Percentiles rank a stretch among this genome's conserved stretches.
Evolutionary conservation across 2,797 vertebrate species (phyloP).

Genomic region (Parambassis ranga): DNA sequence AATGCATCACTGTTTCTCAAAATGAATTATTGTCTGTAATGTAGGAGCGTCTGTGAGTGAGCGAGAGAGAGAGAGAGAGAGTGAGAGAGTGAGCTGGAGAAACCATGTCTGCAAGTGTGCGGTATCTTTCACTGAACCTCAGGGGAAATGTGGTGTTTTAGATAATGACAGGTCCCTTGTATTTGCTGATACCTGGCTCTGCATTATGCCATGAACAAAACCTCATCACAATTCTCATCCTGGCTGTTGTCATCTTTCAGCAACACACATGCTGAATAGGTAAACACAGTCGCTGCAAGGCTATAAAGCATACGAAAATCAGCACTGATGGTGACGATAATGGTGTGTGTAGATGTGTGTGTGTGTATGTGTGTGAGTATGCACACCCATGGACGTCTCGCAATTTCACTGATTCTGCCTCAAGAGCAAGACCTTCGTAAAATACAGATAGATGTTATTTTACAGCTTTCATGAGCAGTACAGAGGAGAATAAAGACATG

Average conservation of each 20-base stretch:
- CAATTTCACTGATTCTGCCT: conserved; percentile 36
- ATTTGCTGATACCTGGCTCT: conserved; percentile 69
- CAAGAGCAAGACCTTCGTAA: conserved; percentile 19
- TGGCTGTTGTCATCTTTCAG: conserved; percentile 63
- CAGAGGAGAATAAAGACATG: conserved; percentile 3
- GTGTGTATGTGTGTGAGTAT: background rate
- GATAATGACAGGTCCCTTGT: conserved; percentile 71
- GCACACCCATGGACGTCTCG: background rate
- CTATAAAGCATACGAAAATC: conserved; percentile 52
- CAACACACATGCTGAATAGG: conserved; percentile 49
- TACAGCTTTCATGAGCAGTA: background rate
- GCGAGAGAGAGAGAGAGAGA: background rate
- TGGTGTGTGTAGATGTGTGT: background rate
- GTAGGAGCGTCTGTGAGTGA: conserved; percentile 7
- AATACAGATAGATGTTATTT: conserved; percentile 40
- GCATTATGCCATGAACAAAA: conserved; percentile 64
- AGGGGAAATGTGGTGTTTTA: conserved; percentile 72
- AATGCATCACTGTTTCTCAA: conserved; percentile 61
- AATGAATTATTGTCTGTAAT: conserved; percentile 62
- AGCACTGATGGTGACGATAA: conserved; percentile 48
- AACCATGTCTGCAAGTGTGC: conserved; percentile 49
- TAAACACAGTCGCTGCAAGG: conserved; percentile 46
- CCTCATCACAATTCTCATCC: conserved; percentile 64
- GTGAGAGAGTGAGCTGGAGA: conserved; percentile 17
- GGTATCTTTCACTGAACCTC: conserved; percentile 64